A percentile compares a stretch with the other conserved stretches of the same genome.
Conservation (phyloP, 2,888 invertebrate genomes). For the Hoplodrina ambigua region DNA sequence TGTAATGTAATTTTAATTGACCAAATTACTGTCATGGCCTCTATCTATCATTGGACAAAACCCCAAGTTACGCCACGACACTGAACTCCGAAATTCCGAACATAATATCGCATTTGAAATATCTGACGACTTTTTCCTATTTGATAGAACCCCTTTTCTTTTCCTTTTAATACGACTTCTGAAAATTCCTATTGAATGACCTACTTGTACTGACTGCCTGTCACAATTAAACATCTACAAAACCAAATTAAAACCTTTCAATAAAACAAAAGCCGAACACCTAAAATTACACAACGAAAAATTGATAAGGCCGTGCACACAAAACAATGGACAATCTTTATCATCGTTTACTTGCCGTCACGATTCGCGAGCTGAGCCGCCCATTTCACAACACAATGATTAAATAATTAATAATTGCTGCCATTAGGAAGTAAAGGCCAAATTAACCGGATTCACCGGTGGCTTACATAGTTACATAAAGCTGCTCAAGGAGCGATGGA, state of each 20-base stretch:
- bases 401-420: slow-evolving; percentile 79
- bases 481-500: slow-evolving; percentile 53
- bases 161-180: too few relatives aligned
- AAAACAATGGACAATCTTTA: slow-evolving; percentile 65
- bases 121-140: too few relatives aligned
- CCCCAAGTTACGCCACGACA: slow-evolving; percentile 16
- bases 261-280: slow-evolving; percentile 29
- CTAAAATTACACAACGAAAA: slow-evolving; percentile 46
- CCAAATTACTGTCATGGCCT: slow-evolving; percentile 39
- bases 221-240: not conserved
- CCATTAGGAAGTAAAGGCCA: slow-evolving; percentile 78
- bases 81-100: not conserved
- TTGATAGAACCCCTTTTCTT: too few relatives aligned
- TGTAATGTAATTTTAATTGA: slow-evolving; percentile 38
- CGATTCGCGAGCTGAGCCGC: slow-evolving; percentile 71
- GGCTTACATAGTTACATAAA: slow-evolving; percentile 68
- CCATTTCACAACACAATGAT: slow-evolving; percentile 77
- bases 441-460: slow-evolving; percentile 72
- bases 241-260: slow-evolving; percentile 27
- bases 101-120: not conserved
- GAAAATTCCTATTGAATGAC: not conserved
- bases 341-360: slow-evolving; percentile 68
- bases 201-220: not conserved
- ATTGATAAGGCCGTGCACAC: slow-evolving; percentile 50
- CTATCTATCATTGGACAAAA: slow-evolving; percentile 41